Percentiles rank a stretch among this genome's conserved stretches.
These are phyloP conservation scores for Sphinx pinastri DNA, from an alignment of 2,888 invertebrate genomes.

Conservation along the genomic window DNA sequence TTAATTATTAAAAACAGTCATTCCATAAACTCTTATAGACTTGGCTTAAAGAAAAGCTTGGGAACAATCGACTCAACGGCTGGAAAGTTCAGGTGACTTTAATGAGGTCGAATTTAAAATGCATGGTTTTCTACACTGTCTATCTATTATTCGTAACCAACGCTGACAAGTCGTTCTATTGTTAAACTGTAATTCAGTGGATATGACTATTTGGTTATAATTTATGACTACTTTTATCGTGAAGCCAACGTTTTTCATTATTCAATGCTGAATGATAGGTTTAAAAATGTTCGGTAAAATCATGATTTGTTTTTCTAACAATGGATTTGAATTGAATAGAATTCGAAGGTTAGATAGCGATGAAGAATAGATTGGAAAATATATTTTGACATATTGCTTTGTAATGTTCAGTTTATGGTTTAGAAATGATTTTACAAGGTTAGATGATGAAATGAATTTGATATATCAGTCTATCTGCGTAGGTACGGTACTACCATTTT, in stretches of 20 bases:
- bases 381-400: no score
- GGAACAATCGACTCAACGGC: not conserved
- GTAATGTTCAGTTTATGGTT: not conserved
- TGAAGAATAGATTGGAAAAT: no score
- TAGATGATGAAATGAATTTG: no score
- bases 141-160: constrained; percentile 7
- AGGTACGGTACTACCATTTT: no score
- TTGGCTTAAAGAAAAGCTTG: not conserved
- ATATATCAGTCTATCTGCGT: no score
- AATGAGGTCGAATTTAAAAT: constrained; percentile 16
- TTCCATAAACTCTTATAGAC: constrained; percentile 2
- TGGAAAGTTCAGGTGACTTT: constrained; percentile 11
- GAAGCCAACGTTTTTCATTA: not conserved
- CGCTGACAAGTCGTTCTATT: not conserved
- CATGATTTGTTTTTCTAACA: not conserved
- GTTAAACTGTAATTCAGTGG: not conserved
- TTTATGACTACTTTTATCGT: constrained; percentile 5
- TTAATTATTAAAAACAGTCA: no score
- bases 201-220: not conserved
- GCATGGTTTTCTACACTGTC: not conserved
- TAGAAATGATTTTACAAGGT: not conserved
- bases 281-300: not conserved
- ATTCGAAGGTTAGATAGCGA: not conserved
- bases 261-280: not conserved
- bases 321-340: not conserved